Base-by-base conservation (phyloP, 2,113 vertebrate genomes). In the Alexandromys fortis region DNA sequence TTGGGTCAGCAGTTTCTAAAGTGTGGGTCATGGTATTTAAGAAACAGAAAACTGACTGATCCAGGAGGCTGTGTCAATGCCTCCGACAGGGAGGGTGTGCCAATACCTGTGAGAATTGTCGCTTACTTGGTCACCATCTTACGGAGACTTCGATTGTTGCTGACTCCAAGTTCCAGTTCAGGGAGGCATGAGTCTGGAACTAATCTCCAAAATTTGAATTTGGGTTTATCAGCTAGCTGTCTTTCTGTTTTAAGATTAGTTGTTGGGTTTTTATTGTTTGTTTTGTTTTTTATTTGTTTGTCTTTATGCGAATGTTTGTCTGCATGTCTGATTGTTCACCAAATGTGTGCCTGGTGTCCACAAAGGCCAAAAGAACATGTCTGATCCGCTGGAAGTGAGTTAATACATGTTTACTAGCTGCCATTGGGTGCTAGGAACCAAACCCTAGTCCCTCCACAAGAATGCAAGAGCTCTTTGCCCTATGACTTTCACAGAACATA, bases 141-240 rank as follows among this genome's bases (percentile, higher is more conserved):
- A 42, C 47, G 21, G 21, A 72, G 70, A 72, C n/a, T 58, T 91
- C 30, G 28, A 19, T 16, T 65, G n/a, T 33, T 65, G 38, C 49
- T 70, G 87, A 88, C 55, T 52, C 58, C 38, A 35, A 76, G 16
- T 52, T 94, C 77, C n/a, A 24, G 26, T 42, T 49, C 42, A 55
- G 68, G 21, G 63, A 79, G 70, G 26, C 78, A 70, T 70, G 13
- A 89, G 4, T 52, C 47, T 83, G 67, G 13, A 86, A 92, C 82
- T 86, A 75, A 78, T 91, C 73, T 82, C 52, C 77, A 86, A 79
- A 94, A 82, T 3, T 22, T 95, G 30, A 95, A 91, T 73, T 85
- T 93, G 49, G 33, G 22, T 95, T 96, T 77, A 38, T 38, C 65
- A 21, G 70, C 79, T 49, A 86, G 58, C 49, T 11, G 65, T 76